Evolutionary conservation across 2,888 invertebrate genomes (phyloP).

Genomic region (Hypomecis punctinalis): DNA sequence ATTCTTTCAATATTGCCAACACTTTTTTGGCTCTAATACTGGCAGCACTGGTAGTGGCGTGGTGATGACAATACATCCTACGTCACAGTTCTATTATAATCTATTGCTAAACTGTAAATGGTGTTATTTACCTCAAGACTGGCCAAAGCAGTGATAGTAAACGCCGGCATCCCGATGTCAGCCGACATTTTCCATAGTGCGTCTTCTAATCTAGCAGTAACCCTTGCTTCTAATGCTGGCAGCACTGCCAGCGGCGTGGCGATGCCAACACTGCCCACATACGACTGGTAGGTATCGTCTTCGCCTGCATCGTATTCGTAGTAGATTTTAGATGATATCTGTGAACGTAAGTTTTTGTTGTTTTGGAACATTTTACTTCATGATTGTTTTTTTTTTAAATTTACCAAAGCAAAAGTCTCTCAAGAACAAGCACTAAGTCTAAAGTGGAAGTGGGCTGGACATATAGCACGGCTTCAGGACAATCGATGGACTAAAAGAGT

Average conservation of each 20-base stretch:
- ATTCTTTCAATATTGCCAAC: background rate
- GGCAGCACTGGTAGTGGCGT: background rate
- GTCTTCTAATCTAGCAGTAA: slow-evolving; percentile 70
- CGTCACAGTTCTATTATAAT: too few species aligned
- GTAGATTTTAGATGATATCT: slow-evolving; percentile 76
- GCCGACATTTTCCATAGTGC: slow-evolving; percentile 76
- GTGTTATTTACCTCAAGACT: slow-evolving; percentile 67
- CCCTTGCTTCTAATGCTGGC: slow-evolving; percentile 67
- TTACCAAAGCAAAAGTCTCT: too few species aligned
- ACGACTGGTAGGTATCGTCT: slow-evolving; percentile 74
- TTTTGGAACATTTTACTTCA: too few species aligned
- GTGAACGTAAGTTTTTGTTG: slow-evolving; percentile 11
- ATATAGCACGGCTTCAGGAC: too few species aligned
- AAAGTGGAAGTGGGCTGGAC: too few species aligned
- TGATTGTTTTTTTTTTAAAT: too few species aligned
- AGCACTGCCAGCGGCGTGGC: slow-evolving; percentile 73
- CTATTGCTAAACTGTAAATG: too few species aligned
- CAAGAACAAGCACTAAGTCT: too few species aligned
- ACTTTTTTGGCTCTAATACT: too few species aligned
- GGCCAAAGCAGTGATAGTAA: slow-evolving; percentile 71
- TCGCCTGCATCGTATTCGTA: slow-evolving; percentile 75
- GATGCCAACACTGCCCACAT: slow-evolving; percentile 67
- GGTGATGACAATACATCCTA: background rate
- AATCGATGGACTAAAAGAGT: too few species aligned
- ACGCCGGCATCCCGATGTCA: slow-evolving; percentile 76